Conservation (phyloP, 1,140 invertebrate genomes). For the Drosophila elegans region DNA sequence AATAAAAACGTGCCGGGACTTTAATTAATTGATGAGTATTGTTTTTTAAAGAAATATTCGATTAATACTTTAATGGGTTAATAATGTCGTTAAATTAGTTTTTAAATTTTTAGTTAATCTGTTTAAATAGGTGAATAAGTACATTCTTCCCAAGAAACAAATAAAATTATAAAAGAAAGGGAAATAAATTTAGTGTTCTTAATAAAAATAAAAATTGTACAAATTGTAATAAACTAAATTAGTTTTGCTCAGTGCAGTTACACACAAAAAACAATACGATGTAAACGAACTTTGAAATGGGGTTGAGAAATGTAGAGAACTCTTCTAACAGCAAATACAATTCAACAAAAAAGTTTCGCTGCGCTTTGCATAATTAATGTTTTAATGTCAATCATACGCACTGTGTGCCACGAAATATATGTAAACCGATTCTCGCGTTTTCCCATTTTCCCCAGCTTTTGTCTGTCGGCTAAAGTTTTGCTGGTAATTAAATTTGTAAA, state of each 20-base stretch:
- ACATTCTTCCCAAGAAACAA: no score
- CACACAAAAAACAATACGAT: conserved; percentile 7
- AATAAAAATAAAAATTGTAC: no score
- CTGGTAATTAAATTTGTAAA: conserved; percentile 71
- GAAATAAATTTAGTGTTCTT: no score
- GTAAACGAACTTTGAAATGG: conserved; percentile 10
- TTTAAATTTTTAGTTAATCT: no score
- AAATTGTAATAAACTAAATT: no score
- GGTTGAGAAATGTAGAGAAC: background rate
- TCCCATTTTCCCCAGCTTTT: conserved; percentile 42
- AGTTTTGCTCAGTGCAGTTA: conserved; percentile 7
- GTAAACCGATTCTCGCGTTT: conserved; percentile 63
- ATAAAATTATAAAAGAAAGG: no score
- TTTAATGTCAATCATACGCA: conserved; percentile 82
- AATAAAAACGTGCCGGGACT: background rate
- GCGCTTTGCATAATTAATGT: conserved; percentile 77
- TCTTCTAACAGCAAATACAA: conserved; percentile 40
- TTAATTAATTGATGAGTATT: background rate
- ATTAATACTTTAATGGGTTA: no score
- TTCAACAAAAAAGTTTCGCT: conserved; percentile 56
- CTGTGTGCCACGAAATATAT: conserved; percentile 75
- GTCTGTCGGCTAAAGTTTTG: conserved; percentile 28
- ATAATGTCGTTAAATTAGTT: no score
- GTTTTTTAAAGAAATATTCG: no score
- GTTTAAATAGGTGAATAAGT: no score